phyloP scores from a whole-genome alignment of 2,888 invertebrate species.

The Lamellibrachia satsuma region DNA sequence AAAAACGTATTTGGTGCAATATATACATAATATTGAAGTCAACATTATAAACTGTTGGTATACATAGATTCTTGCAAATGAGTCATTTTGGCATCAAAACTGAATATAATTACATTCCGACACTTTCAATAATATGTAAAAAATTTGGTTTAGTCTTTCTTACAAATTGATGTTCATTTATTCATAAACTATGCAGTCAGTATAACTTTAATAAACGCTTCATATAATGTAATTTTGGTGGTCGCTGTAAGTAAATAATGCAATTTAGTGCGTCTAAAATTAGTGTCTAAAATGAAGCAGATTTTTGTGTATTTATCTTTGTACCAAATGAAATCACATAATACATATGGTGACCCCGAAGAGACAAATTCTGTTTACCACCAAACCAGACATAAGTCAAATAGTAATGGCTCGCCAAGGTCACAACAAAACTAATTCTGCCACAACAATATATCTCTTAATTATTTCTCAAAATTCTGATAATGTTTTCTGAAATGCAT shows the following conservation, averaged over 20 bases:
- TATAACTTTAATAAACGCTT: background rate
- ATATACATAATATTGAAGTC: background rate
- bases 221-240: background rate
- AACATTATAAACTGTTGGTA: background rate
- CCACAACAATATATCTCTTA: background rate
- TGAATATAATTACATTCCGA: background rate
- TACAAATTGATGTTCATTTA: background rate
- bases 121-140: too few relatives aligned
- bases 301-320: background rate
- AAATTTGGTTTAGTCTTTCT: background rate
- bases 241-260: background rate
- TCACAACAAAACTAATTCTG: slow-evolving; percentile 3
- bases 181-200: background rate
- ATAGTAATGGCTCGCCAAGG: background rate
- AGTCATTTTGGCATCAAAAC: background rate
- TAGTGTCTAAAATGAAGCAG: background rate
- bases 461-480: background rate
- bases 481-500: background rate
- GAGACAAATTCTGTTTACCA: background rate
- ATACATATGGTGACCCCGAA: too few relatives aligned
- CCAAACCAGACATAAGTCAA: background rate
- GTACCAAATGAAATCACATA: too few relatives aligned
- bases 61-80: background rate
- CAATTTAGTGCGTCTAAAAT: background rate
- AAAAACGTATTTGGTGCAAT: background rate